These are phyloP conservation scores for Plebejus melissa DNA, from an alignment of 2,888 invertebrate species.

Conservation along the genomic window DNA sequence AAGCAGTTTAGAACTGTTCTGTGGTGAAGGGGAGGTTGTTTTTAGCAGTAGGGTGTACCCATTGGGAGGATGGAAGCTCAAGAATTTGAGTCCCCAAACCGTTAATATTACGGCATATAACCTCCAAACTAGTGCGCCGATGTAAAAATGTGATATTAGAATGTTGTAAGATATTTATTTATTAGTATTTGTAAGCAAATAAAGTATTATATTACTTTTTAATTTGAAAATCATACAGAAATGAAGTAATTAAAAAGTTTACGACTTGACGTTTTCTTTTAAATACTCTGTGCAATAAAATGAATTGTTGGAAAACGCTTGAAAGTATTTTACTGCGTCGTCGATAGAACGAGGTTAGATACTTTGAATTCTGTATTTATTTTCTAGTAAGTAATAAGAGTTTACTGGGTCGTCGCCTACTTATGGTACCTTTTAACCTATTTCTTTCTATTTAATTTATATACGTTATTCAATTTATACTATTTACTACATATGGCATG, in stretches of 20 bases:
- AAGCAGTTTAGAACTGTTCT: slow-evolving; percentile 37
- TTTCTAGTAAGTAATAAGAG: not conserved
- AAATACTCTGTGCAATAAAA: not conserved
- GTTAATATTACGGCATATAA: not conserved
- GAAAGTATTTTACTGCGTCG: not conserved
- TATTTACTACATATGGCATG: too few species aligned
- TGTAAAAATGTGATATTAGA: slow-evolving; percentile 1
- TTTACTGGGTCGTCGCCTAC: not conserved
- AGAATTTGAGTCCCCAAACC: not conserved
- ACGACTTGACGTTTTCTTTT: not conserved
- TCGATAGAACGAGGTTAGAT: not conserved
- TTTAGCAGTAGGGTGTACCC: slow-evolving; percentile 34
- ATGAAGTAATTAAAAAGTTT: not conserved
- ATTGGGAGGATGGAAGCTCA: slow-evolving; percentile 29
- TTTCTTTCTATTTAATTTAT: not conserved
- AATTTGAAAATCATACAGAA: not conserved
- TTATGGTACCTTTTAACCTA: not conserved
- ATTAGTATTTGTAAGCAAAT: not conserved
- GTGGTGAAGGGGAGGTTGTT: slow-evolving; percentile 36
- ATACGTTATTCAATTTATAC: not conserved
- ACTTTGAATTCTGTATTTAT: not conserved
- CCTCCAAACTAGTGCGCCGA: slow-evolving; percentile 3
- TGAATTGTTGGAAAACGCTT: not conserved
- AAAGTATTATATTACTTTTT: not conserved
- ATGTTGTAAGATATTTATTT: not conserved